Conservation (phyloP, 1,140 invertebrate genomes). For the Euura lappo region DNA sequence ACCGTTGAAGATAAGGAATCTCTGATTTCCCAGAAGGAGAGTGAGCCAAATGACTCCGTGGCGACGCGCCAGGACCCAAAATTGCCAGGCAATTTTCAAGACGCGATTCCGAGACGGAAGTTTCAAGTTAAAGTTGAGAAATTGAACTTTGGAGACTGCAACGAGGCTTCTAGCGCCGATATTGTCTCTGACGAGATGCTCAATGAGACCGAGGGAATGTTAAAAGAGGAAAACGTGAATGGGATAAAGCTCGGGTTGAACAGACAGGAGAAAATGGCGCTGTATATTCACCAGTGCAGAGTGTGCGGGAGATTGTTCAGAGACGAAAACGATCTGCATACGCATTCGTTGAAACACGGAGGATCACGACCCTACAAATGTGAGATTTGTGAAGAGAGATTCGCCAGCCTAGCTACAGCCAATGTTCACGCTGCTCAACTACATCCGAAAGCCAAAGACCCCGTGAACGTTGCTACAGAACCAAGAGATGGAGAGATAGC, state of each 20-base stretch:
- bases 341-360: slow-evolving; percentile 26
- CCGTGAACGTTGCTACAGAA: slow-evolving; percentile 11
- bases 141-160: not conserved
- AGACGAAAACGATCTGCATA: slow-evolving; percentile 25
- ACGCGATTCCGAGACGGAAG: not conserved
- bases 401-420: slow-evolving; percentile 5
- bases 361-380: slow-evolving; percentile 26
- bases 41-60: not conserved
- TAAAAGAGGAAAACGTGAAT: not conserved
- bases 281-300: slow-evolving; percentile 19
- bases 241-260: slow-evolving; percentile 1
- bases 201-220: no score
- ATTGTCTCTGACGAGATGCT: no score
- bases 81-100: not conserved
- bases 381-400: slow-evolving; percentile 23
- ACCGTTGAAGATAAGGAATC: not conserved
- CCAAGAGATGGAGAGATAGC: slow-evolving; percentile 13
- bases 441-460: slow-evolving; percentile 15
- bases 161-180: not conserved
- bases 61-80: not conserved
- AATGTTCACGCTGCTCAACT: slow-evolving; percentile 12
- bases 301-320: slow-evolving; percentile 26
- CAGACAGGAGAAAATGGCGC: slow-evolving; percentile 17
- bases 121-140: not conserved
- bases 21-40: slow-evolving; percentile 2